Evolutionary conservation across 53 echinoderm and acorn worm species (phyloP), one percentile per base, ranked within the genome.

Genomic region (Paracentrotus lividus): DNA sequence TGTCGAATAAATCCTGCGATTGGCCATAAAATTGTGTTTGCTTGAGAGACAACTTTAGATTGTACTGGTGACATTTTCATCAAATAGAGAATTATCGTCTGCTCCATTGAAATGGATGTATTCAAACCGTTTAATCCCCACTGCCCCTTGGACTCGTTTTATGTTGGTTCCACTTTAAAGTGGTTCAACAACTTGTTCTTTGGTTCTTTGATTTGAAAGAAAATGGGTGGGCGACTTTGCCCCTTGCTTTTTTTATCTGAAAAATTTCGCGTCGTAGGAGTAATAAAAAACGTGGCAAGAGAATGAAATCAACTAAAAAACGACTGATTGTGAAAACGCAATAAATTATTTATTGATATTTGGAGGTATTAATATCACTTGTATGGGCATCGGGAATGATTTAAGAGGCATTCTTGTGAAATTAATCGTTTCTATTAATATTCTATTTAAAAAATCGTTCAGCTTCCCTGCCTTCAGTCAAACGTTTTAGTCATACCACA

Each of bases 1-100:
- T 85, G 85, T 85, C 85, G 85, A 85, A 51, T 85, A 85, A 85
- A 85, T 85, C 85, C 85, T 51, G 47, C 85, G 85, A 85, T 85
- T 85, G 85, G 85, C 85, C 51, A 51, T 85, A 85, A 85, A 49
- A 85, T 85, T 49, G 47, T 85, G 85, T 85, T 85, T 85, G 85
- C 85, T 85, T 26, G 85, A 49, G 85, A 85, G 85, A 51, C 85
- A 85, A 85, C 85, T 85, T 85, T 85, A 26, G 52, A 85, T 85
- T 85, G 85, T 49, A 42, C 6, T 13, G 47, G 85, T 85, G 85
- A 85, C 47, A 85, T 85, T 85, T 85, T 85, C 85, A 85, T 49
- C 85, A 85, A 85, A 85, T 85, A 85, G 85, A 49, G 85, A 85
- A 85, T 85, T 85, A 51, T 49, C 26, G 47, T 85, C n/a, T 49